Conservation (phyloP, 2,113 vertebrate genomes). For the Centropus bengalensis region DNA sequence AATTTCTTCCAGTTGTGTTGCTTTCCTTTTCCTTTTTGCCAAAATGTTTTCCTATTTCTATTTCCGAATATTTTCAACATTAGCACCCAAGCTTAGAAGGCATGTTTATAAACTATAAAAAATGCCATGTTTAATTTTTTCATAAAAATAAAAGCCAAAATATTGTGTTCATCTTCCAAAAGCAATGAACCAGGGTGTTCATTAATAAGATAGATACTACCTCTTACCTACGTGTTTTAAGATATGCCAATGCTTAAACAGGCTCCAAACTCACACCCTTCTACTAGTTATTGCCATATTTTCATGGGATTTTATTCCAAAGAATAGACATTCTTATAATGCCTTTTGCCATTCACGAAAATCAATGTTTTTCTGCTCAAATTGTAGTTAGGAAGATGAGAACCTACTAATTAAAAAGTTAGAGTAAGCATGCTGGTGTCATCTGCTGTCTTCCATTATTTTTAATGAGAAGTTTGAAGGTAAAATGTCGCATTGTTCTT, state of each 20-base stretch:
- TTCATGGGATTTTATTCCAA: neutral
- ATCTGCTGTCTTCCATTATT: neutral
- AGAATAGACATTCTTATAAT: neutral
- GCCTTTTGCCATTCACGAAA: neutral
- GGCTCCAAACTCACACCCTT: neutral
- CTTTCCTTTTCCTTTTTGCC: neutral
- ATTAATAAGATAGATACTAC: neutral
- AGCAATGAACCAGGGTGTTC: neutral
- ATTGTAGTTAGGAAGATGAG: neutral
- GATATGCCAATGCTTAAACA: neutral
- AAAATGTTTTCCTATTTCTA: neutral
- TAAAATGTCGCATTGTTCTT: neutral
- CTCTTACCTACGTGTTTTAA: neutral
- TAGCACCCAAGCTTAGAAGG: neutral
- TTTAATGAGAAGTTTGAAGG: neutral
- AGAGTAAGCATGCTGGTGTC: neutral
- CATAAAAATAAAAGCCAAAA: neutral
- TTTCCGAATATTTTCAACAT: neutral
- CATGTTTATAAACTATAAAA: neutral
- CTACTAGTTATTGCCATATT: neutral
- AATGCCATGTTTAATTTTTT: neutral
- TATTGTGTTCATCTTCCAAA: neutral
- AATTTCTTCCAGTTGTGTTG: neutral
- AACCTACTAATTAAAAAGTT: neutral
- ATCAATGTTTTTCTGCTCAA: neutral